Evolutionary conservation across 2,888 invertebrate genomes (phyloP), one percentile per base, ranked within the genome.

Genomic region (Tetragonisca angustula): DNA sequence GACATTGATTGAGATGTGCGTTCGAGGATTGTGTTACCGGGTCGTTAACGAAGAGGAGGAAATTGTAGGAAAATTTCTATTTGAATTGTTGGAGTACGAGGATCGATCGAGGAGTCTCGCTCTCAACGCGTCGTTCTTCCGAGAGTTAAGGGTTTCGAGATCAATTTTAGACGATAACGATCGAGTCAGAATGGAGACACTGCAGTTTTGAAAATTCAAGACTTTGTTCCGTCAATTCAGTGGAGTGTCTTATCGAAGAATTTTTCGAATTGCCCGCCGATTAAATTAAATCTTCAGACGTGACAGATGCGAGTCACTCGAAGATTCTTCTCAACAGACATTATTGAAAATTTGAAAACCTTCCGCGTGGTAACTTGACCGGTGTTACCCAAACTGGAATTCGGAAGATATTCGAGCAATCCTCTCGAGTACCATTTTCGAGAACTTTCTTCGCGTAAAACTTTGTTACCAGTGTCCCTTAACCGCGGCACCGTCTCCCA

Each of bases 381-480:
- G 17, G 32, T n/a, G 36, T 21, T 32, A 17, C 17, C 43, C 50
- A 50, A 49, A 61, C n/a, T 21, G 32, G 50, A 62, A 62, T 50
- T 73, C 50, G 0, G 32, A 32, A n/a, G 73, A 62, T 73, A 32
- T 32, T 61, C 43, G n/a, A 32, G n/a, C 24, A 15, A 52, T 27
- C 32, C 50, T 21, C 73, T n/a, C 6, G 59, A 62, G 73, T 19
- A n/a, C 32, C 32, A 73, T 62, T 73, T 32, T 62, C 62, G 32
- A 49, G 62, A 73, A 73, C n/a, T 73, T 73, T 50, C 54, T n/a
- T 17, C 11, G 4, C 49, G 21, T 65, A 64, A 78, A 78, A 78
- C 77, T 78, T 73, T 56, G 64, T 74, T 49, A 78, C 43, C n/a
- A 56, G 11, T 54, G 52, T 56, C 64, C 49, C 32, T 27, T 21